Evolutionary conservation across 1,140 invertebrate species (phyloP).

Genomic region (Drepana arcuata): DNA sequence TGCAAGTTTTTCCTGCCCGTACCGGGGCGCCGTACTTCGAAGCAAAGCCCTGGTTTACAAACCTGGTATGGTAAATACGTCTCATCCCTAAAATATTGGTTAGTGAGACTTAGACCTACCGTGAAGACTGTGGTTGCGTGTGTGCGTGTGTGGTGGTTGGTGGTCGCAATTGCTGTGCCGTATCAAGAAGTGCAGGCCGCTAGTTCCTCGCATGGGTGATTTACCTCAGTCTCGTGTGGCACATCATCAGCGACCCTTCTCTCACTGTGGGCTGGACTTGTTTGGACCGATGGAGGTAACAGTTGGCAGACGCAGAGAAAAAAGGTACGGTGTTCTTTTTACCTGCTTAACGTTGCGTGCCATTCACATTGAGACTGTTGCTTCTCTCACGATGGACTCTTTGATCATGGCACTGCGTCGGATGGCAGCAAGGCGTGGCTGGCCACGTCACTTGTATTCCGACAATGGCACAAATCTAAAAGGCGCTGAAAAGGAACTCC

Average conservation of each 20-base stretch:
- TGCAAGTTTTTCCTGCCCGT: too few species aligned
- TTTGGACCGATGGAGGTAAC: too few species aligned
- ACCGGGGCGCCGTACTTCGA: too few species aligned
- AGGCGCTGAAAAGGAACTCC: constrained; percentile 26
- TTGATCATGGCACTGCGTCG: constrained; percentile 14
- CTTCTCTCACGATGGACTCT: constrained; percentile 4
- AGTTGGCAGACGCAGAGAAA: constrained; percentile 17
- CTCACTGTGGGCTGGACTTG: constrained; percentile 15
- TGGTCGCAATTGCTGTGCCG: constrained; percentile 11
- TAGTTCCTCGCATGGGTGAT: constrained; percentile 13
- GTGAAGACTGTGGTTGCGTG: constrained; percentile 3
- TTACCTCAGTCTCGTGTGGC: constrained; percentile 13
- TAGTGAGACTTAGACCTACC: constrained; percentile 9
- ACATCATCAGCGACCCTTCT: constrained; percentile 21
- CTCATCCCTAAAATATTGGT: too few species aligned
- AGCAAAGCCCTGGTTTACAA: too few species aligned
- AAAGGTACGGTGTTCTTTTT: constrained; percentile 44
- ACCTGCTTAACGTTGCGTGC: constrained; percentile 38
- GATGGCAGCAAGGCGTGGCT: constrained; percentile 10
- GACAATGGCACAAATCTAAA: constrained; percentile 41
- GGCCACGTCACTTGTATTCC: constrained; percentile 13
- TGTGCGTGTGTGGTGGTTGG: too few species aligned
- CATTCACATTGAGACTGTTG: constrained; percentile 6
- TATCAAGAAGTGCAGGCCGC: constrained; percentile 3
- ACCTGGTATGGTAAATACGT: too few species aligned